Base-by-base conservation (phyloP, 2,113 vertebrate genomes). In the Erpornis zantholeuca region DNA sequence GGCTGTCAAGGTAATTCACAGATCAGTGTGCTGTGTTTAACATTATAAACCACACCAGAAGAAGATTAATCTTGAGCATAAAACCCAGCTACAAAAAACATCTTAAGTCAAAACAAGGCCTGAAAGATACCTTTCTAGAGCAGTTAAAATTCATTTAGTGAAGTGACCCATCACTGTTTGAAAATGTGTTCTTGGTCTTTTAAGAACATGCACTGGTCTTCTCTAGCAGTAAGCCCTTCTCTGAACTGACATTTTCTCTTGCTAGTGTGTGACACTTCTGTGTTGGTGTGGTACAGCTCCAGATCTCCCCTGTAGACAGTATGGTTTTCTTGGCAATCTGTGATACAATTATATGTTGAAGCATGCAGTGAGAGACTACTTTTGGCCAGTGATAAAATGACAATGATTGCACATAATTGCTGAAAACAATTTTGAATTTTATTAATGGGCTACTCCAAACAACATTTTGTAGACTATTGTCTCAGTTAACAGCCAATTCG, bases 401-500 rank as follows among this genome's bases (percentile, higher is more conserved):
- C 91, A 91, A 86, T 96, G 95, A 98, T 97, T 97, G 80, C 82
- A 92, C 83, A 65, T 97, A 97, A 98, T 97, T 98, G 95, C 94
- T 94, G 95, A 97, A 97, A 97, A 97, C 97, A 97, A 73, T 96
- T 97, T 96, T 96, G 96, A 93, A 91, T 97, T 97, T 98, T 98
- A 98, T 98, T 98, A 98, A 97, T 94, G 94, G 98, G 98, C 94
- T 96, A 79, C 95, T 97, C 86, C 79, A 96, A 97, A 97, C 82
- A 96, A 78, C 94, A 86, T 96, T 84, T 97, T 97, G 88, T 94
- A 95, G 82, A 72, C 93, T 85, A 86, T 97, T 96, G 96, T 97
- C 89, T 94, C 94, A 69, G 94, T 96, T 96, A 96, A 90, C 81
- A 81, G 96, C 95, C 64, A 94, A 89, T 96, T 98, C 16, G 38